phyloP scores from a whole-genome alignment of 2,113 vertebrate species.

The Anguilla japonica region DNA sequence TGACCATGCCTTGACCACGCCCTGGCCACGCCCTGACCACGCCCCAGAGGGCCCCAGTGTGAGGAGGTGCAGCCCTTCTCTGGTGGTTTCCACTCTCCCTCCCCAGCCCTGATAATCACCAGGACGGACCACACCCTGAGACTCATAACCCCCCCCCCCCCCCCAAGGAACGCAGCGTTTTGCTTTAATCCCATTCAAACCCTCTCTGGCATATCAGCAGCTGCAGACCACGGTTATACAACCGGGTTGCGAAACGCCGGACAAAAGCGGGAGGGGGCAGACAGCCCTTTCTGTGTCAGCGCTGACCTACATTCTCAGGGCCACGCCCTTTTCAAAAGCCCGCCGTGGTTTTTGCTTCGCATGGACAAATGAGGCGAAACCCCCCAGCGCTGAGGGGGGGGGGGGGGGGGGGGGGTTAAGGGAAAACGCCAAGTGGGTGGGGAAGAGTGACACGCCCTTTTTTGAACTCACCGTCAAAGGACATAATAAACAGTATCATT shows the following conservation, averaged over 20 bases:
- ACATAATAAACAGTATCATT: background rate
- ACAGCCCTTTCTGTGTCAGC: conserved; percentile 30
- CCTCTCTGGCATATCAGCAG: background rate
- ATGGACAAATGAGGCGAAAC: background rate
- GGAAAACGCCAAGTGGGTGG: background rate
- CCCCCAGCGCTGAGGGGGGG: background rate
- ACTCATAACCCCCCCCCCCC: background rate
- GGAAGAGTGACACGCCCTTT: background rate
- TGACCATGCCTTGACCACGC: too few species aligned
- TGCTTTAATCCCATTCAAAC: background rate
- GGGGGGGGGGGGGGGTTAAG: background rate
- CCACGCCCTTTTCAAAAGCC: conserved; percentile 32
- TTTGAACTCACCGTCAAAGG: background rate
- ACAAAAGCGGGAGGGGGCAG: background rate
- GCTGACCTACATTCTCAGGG: conserved; percentile 39
- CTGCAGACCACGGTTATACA: background rate
- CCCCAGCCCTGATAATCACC: background rate
- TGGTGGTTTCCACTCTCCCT: background rate
- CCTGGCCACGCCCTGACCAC: too few species aligned
- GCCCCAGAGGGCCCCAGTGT: too few species aligned
- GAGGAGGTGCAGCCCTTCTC: background rate
- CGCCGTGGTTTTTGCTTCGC: background rate
- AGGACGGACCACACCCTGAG: background rate
- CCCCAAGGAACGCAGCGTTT: conserved; percentile 7
- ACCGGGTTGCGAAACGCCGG: background rate